These are phyloP conservation scores for Helobdella robusta DNA, from an alignment of 2,888 invertebrate species.

Conservation along the genomic window DNA sequence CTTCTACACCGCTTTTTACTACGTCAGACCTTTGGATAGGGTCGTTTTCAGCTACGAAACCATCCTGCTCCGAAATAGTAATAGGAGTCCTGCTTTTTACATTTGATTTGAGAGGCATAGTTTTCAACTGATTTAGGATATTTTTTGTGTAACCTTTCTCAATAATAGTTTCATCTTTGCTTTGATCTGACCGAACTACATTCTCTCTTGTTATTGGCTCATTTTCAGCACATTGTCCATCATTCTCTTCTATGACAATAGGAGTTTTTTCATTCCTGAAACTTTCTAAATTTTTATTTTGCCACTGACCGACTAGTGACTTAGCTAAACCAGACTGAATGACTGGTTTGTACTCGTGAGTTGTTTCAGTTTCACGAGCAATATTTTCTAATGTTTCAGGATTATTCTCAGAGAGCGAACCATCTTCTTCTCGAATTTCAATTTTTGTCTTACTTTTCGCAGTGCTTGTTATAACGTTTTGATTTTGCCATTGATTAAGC, in stretches of 20 bases:
- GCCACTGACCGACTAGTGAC: conserved; percentile 13
- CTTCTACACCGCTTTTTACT: conserved; percentile 17
- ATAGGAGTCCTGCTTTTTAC: not conserved
- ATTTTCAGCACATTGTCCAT: conserved; percentile 28
- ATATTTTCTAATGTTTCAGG: too few species aligned
- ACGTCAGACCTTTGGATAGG: conserved; percentile 29
- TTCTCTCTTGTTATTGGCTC: conserved; percentile 21
- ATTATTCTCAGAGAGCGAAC: conserved; percentile 4
- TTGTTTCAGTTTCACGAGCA: too few species aligned
- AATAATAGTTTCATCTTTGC: not conserved
- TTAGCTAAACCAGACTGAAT: conserved; percentile 9
- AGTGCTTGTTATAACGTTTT: not conserved
- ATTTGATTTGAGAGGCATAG: not conserved
- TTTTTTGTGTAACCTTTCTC: conserved; percentile 14
- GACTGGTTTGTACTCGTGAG: too few species aligned
- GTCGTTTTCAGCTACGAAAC: conserved; percentile 31
- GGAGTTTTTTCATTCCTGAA: not conserved
- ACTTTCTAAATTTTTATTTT: conserved; percentile 1
- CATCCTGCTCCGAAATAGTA: conserved; percentile 19
- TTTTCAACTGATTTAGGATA: conserved; percentile 12
- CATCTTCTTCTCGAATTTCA: conserved; percentile 18
- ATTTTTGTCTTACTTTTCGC: not conserved
- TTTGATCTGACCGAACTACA: conserved; percentile 15
- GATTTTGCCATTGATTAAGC: conserved; percentile 12
- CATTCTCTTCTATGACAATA: conserved; percentile 17